Evolutionary conservation across 2,113 vertebrate genomes (phyloP).

Genomic region (Pseudonaja textilis): DNA sequence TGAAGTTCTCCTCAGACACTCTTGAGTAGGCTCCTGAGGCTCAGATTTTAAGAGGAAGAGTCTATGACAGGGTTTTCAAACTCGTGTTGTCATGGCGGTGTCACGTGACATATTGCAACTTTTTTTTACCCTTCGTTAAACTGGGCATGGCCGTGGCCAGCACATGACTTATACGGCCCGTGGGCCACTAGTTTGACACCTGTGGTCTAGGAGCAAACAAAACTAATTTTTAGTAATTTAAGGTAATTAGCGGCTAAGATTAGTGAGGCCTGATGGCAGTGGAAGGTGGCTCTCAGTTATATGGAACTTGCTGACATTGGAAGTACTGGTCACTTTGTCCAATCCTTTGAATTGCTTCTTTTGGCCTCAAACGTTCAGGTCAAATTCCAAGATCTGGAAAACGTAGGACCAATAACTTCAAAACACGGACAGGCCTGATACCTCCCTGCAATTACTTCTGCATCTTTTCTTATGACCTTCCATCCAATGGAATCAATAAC

Average conservation of each 20-base stretch:
- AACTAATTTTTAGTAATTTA: background rate
- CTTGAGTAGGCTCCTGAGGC: background rate
- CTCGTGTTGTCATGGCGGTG: too few relatives aligned
- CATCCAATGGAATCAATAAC: background rate
- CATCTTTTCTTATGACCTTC: background rate
- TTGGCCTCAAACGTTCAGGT: background rate
- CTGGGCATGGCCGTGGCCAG: too few relatives aligned
- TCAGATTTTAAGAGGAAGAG: background rate
- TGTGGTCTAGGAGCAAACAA: background rate
- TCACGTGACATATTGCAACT: too few relatives aligned
- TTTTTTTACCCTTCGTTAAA: too few relatives aligned
- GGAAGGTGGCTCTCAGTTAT: background rate
- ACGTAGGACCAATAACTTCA: background rate
- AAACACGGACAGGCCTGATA: background rate
- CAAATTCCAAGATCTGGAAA: background rate
- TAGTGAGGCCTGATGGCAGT: background rate
- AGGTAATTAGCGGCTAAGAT: background rate
- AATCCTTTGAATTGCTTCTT: background rate
- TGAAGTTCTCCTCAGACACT: background rate
- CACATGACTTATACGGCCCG: too few relatives aligned
- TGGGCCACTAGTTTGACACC: too few relatives aligned
- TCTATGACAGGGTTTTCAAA: background rate
- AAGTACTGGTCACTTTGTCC: background rate
- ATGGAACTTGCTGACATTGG: background rate
- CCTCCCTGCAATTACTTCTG: fast-evolving